Base-by-base conservation (phyloP, 1,140 invertebrate genomes). In the Chrysopa pallens region DNA sequence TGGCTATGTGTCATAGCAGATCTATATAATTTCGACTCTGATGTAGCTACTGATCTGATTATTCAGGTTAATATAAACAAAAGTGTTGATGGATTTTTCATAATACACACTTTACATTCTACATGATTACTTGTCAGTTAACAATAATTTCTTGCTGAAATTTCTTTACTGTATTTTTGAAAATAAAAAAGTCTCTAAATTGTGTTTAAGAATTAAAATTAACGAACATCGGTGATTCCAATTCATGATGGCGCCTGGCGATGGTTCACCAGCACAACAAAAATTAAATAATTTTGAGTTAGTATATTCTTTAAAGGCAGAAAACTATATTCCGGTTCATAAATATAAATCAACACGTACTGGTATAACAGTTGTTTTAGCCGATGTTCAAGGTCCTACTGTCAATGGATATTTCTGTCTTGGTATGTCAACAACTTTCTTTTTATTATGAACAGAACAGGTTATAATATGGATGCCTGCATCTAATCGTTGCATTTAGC, bases 371-470 rank as follows among this genome's bases (percentile, higher is more conserved):
- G 70, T 92, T 37, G 76, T 81, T 45, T 73, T 90, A 45, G 84
- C 82, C 8, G 74, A 88, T 54, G 76, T 90, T 6, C 82, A 87
- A 45, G 86, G 87, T 7, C 88, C 88, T 12, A 62, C 90, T 28
- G 84, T 91, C 1, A 78, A 81, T 57, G 85, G 87, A 45, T 88
- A 81, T 57, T 84, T 92, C 57, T 80, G 76, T 54, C 60, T 91
- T 15, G 84, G 88, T 91, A 69, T 67, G 65, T 55, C 42, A 39
- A 38, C 14, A 29, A 38, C 39, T 45, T 44, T 31, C 29, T 6
- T 31, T 11, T 6, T 31, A 11, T n/a, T n/a, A n/a, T n/a, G n/a
- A 39, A 35, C 13, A 43, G 42, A 39, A 12, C 14, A 38, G 28
- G 14, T 42, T 40, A 42, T 37, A 38, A 29, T 42, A 29, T 44